Base-by-base conservation (phyloP, 2,797 vertebrate genomes). In the Clarias pachynema region DNA sequence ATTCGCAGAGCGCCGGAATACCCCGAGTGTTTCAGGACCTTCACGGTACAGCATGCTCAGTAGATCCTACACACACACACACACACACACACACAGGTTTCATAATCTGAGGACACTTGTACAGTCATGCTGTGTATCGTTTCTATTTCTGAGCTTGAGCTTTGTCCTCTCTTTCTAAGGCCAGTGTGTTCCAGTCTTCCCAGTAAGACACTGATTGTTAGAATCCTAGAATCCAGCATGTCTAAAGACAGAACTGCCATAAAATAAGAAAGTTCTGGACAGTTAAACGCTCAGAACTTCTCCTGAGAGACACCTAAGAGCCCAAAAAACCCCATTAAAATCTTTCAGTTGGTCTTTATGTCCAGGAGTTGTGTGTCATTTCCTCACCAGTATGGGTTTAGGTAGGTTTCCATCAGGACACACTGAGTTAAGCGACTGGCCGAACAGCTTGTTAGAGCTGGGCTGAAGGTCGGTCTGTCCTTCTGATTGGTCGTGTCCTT, bases 1-100 rank as follows among this genome's bases (percentile, higher is more conserved):
- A 84, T 95, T 96, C 70, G 95, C 95, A 16, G 95, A 96, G 26
- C 95, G 94, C 73, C 95, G 93, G 91, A 96, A 96, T 89, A 96
- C 94, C 60, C 96, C 95, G 29, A 87, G 91, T 0, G 95, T 96
- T 72, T 93, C 92, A 9, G 95, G 95, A 26, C 95, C 95, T 88
- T 96, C 92, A 0, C 93, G 91, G 87, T 95, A 96, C 31, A 96
- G 90, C 40, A 96, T 90, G 26, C 93, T 90, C 60, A 96, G 92
- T 91, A 96, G 93, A 84, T 95, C 95, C 95, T 96, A 70, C 24
- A 63, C 26, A 59, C 2, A 66, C 29, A 77, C 53, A 77, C 73
- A 75, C 73, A 75, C 72, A 74, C 66, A 65, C 68, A 82, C 56
- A 88, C 16, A 62, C 34, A 69, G 9, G 10, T 49, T 49, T 12